phyloP scores from a whole-genome alignment of 2,888 invertebrate species.

The Apamea monoglypha region DNA sequence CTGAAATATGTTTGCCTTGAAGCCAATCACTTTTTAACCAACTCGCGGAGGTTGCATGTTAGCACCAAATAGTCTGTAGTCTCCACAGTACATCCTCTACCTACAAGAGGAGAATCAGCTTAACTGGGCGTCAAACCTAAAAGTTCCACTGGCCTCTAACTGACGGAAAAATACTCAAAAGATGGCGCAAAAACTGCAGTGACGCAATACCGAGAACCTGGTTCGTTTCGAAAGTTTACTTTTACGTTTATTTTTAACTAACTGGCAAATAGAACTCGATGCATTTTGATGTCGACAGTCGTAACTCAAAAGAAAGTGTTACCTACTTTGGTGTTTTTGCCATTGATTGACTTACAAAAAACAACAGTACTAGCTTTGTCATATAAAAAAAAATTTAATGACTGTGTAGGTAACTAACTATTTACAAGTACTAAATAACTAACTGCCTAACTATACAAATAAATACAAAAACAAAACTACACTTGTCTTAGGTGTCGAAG shows the following conservation, averaged over 20 bases:
- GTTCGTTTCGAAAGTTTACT: constrained; percentile 42
- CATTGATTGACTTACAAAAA: background rate
- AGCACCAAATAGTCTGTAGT: too few relatives aligned
- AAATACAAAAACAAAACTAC: too few relatives aligned
- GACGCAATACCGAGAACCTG: constrained; percentile 50
- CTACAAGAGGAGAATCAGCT: constrained; percentile 1
- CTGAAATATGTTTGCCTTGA: too few relatives aligned
- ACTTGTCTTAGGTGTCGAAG: too few relatives aligned
- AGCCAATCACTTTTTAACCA: too few relatives aligned
- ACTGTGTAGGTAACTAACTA: too few relatives aligned
- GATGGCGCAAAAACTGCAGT: constrained; percentile 58
- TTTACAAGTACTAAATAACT: too few relatives aligned
- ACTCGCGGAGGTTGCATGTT: too few relatives aligned
- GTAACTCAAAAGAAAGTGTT: background rate
- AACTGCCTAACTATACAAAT: too few relatives aligned
- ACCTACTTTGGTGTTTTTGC: background rate
- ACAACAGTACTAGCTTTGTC: background rate
- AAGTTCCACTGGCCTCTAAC: constrained; percentile 61
- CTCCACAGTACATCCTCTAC: background rate
- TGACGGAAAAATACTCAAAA: constrained; percentile 57
- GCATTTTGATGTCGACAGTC: background rate
- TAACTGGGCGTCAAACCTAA: constrained; percentile 43
- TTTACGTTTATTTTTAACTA: constrained; percentile 45
- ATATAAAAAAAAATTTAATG: too few relatives aligned
- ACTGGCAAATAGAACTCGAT: background rate